phyloP scores from a whole-genome alignment of 2,888 invertebrate species.

The Idaea dimidiata region DNA sequence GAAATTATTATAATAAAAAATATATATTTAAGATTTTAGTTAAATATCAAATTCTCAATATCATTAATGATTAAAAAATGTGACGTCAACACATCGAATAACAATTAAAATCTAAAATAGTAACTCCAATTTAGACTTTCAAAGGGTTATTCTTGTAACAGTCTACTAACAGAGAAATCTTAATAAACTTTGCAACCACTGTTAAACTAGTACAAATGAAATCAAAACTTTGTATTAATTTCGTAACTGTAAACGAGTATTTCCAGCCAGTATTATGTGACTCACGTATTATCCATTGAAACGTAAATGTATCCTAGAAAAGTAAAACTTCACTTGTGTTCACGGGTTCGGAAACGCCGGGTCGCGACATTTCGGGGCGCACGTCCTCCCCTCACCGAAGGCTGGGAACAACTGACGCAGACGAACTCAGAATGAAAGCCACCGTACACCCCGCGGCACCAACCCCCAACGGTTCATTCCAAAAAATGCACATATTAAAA shows the following conservation, averaged over 20 bases:
- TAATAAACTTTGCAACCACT: slow-evolving; percentile 13
- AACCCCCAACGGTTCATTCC: slow-evolving; percentile 51
- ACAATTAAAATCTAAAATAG: too few relatives aligned
- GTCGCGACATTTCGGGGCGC: slow-evolving; percentile 47
- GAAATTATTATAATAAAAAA: too few relatives aligned
- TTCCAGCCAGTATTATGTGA: slow-evolving; percentile 42
- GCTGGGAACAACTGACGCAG: slow-evolving; percentile 59
- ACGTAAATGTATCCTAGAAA: slow-evolving; percentile 30
- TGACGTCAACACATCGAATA: too few relatives aligned
- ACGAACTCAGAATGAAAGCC: slow-evolving; percentile 57
- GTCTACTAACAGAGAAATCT: slow-evolving; percentile 20
- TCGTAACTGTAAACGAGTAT: slow-evolving; percentile 23
- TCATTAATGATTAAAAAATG: too few relatives aligned
- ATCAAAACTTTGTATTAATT: slow-evolving; percentile 6
- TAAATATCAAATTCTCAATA: too few relatives aligned
- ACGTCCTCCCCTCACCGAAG: slow-evolving; percentile 62
- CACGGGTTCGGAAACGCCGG: slow-evolving; percentile 44
- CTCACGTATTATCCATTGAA: slow-evolving; percentile 43
- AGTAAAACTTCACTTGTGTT: slow-evolving; percentile 57
- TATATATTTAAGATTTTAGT: too few relatives aligned
- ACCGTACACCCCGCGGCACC: slow-evolving; percentile 53
- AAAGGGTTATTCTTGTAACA: slow-evolving; percentile 22
- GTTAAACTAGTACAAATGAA: slow-evolving; percentile 7
- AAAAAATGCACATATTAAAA: slow-evolving; percentile 69
- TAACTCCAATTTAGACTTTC: slow-evolving; percentile 12